Conservation (phyloP, 2,113 vertebrate genomes). For the Microcebus lehilahytsara region DNA sequence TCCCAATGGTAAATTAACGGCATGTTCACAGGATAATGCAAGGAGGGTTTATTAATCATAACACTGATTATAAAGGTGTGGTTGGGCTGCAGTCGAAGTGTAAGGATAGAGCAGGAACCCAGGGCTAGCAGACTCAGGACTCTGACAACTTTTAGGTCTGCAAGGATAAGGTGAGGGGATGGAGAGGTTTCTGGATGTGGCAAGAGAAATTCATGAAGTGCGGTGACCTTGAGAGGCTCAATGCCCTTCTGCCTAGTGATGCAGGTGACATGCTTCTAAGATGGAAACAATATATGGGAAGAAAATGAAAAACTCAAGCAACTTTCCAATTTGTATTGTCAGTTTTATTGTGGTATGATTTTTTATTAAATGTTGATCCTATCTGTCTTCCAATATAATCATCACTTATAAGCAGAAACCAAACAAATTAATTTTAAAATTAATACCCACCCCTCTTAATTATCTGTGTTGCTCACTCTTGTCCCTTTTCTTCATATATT, state of each 20-base stretch:
- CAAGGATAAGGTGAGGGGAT: neutral
- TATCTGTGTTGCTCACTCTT: neutral
- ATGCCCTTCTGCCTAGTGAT: neutral
- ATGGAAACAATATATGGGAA: neutral
- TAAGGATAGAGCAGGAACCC: neutral
- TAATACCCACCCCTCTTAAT: neutral
- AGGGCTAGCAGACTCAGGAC: neutral
- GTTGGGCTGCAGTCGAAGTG: neutral
- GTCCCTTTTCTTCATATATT: neutral
- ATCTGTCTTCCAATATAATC: neutral
- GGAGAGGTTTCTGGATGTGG: neutral
- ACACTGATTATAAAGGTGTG: neutral
- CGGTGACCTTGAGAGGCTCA: neutral
- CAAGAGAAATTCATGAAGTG: neutral
- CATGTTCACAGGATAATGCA: neutral
- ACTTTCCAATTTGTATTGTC: neutral
- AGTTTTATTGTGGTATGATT: neutral
- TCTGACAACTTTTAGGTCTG: neutral
- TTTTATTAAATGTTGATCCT: neutral
- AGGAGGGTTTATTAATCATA: neutral
- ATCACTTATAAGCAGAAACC: neutral
- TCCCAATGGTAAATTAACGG: neutral
- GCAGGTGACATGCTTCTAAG: neutral
- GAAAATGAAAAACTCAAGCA: neutral
- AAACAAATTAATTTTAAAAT: neutral